Evolutionary conservation across 2,888 invertebrate genomes (phyloP).

Genomic region (Rhabditophanes sp.): DNA sequence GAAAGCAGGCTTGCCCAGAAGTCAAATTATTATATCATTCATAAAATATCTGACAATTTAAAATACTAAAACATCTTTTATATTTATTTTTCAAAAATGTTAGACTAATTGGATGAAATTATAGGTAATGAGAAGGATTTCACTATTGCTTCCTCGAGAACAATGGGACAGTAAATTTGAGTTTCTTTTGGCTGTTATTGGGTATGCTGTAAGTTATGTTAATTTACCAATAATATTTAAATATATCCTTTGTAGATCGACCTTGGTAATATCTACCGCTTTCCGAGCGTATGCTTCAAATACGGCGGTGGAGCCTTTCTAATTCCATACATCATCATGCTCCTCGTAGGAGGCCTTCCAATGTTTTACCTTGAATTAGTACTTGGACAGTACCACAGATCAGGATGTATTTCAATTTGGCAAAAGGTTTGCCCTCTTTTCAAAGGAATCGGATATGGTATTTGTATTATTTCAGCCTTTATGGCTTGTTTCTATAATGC

Average conservation of each 20-base stretch:
- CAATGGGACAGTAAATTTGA: constrained; percentile 38
- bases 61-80: too few species aligned
- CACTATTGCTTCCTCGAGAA: too few species aligned
- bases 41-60: too few species aligned
- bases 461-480: constrained; percentile 83
- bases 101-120: too few species aligned
- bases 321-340: constrained; percentile 72
- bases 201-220: constrained; percentile 15
- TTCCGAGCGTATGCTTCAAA: constrained; percentile 35
- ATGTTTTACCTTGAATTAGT: constrained; percentile 88
- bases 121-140: too few species aligned
- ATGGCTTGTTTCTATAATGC: constrained; percentile 90
- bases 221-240: constrained; percentile 3
- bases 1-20: too few species aligned
- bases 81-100: too few species aligned
- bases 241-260: constrained; percentile 16
- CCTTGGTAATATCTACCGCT: constrained; percentile 39
- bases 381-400: constrained; percentile 75
- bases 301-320: constrained; percentile 57
- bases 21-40: too few species aligned
- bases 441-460: constrained; percentile 88
- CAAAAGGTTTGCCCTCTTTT: constrained; percentile 72
- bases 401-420: constrained; percentile 82
- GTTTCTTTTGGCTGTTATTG: constrained; percentile 38
- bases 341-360: constrained; percentile 76